Conservation (phyloP, 2,888 invertebrate genomes). For the Limulus polyphemus region DNA sequence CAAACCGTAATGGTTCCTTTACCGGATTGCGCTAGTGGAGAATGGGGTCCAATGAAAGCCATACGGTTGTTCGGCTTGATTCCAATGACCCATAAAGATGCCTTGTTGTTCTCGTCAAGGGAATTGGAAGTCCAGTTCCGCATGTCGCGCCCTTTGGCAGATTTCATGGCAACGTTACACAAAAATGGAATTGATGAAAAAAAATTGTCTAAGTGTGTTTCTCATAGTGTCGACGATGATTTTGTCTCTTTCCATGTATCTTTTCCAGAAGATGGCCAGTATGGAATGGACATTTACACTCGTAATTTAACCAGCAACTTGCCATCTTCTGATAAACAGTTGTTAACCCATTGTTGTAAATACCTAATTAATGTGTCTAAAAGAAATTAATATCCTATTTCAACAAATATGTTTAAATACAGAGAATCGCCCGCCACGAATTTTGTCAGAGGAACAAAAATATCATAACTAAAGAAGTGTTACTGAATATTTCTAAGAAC, state of each 20-base stretch:
- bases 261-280: slow-evolving; percentile 85
- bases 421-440: too few relatives aligned
- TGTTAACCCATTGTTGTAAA: slow-evolving; percentile 97
- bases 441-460: too few relatives aligned
- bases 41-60: slow-evolving; percentile 95
- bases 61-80: slow-evolving; percentile 78
- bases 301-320: slow-evolving; percentile 46
- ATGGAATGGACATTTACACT: slow-evolving; percentile 94
- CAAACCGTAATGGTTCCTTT: slow-evolving; percentile 96
- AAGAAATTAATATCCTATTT: not conserved
- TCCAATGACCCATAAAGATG: slow-evolving; percentile 57
- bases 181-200: slow-evolving; percentile 93
- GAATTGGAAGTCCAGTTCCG: slow-evolving; percentile 79
- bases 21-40: slow-evolving; percentile 95
- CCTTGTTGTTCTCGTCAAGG: slow-evolving; percentile 72
- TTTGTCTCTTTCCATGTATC: slow-evolving; percentile 74
- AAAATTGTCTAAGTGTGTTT: slow-evolving; percentile 70
- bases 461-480: too few relatives aligned
- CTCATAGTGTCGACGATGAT: slow-evolving; percentile 63
- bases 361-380: slow-evolving; percentile 69
- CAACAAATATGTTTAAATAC: too few relatives aligned
- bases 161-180: slow-evolving; percentile 95
- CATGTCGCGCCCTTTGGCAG: slow-evolving; percentile 83
- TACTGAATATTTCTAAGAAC: too few relatives aligned
- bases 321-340: slow-evolving; percentile 56